Base-by-base conservation (phyloP, 2,888 invertebrate species). In the Conus canariensis region DNA sequence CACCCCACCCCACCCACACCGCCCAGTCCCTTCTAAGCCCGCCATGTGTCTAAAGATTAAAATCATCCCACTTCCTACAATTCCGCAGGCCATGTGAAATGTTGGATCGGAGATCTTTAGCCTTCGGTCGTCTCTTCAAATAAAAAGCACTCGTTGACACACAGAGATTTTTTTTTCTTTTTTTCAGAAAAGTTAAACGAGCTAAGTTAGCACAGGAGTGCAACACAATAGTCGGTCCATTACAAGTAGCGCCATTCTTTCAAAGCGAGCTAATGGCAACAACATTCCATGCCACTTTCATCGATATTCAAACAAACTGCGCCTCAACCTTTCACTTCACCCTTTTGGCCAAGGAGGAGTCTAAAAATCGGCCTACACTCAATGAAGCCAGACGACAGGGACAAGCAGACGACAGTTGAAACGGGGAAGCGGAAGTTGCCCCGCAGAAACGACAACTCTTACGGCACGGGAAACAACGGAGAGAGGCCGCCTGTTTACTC, bases 261-360 rank as follows among this genome's bases (percentile, higher is more conserved):
- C 12, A 74, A 59, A 74, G 25, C 64, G 58, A 87, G 64, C 45
- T 74, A 87, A 87, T 56, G 16, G 74, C 45, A 56, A 45, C 45
- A 45, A 25, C 70, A 87, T 30, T 87, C 64, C 87, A 87, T 16
- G 88, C 56, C n/a, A 45, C 77, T 88, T 87, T 88, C 80, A 80
- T 60, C 70, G 77, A 88, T 77, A 77, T n/a, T 58, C 59, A 77
- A 88, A 74, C 77, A 88, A 88, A 77, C 83, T 22, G 83, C 56
- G n/a, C 45, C 45, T 45, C 45, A 25, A 58, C 7, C 8, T n/a
- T 74, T 7, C 7, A 0, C 7, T 74, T 74, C 74, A 74, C n/a
- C 9, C 60, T 64, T 64, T 45, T 45, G 45, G 60, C 60, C 10
- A 64, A 16, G 60, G 19, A n/a, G 74, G 22, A n/a, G n/a, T n/a